Base-by-base conservation (phyloP, 2,888 invertebrate species). In the Hypsopygia costalis region DNA sequence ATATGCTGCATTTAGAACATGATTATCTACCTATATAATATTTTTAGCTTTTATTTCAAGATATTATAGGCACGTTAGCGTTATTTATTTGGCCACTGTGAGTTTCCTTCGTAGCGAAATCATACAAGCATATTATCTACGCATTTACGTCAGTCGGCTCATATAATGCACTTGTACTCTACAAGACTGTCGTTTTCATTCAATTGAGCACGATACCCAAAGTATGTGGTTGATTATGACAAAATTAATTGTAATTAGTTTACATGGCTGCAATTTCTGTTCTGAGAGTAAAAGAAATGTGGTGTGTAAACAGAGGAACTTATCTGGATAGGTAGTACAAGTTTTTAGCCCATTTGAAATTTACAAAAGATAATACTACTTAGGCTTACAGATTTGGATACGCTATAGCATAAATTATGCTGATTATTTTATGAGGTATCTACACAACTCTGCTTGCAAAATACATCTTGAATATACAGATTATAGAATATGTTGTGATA, bases 131-230 rank as follows among this genome's bases (percentile, higher is more conserved):
- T 41, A 59, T 35, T 16, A 20, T 63, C 59, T 66, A 70, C 47
- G 58, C 57, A 59, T 45, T 52, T 67, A 69, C 59, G 62, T 81
- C 83, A 83, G 81, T 83, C 80, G 67, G 77, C 74, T 72, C 72
- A 41, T 48, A 41, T 62, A 69, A 74, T 73, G 73, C 71, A 75
- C 74, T 79, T 75, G 75, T 52, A 65, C 60, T 60, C 61, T 66
- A 68, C 56, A 49, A 53, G 62, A 61, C 63, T 68, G 67, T 61
- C 66, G 9, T 50, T 55, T 57, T 58, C 61, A 44, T 53, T 62
- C 62, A 54, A 62, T 68, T 72, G 69, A 74, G 70, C 72, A 61
- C 55, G 36, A 46, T 54, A 56, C 49, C 55, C 51, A 52, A 37
- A 33, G 10, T 30, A 31, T 21, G 36, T 21, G 21, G 9, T 21